phyloP scores from a whole-genome alignment of 2,888 invertebrate genomes.

The Glomeris marginata region DNA sequence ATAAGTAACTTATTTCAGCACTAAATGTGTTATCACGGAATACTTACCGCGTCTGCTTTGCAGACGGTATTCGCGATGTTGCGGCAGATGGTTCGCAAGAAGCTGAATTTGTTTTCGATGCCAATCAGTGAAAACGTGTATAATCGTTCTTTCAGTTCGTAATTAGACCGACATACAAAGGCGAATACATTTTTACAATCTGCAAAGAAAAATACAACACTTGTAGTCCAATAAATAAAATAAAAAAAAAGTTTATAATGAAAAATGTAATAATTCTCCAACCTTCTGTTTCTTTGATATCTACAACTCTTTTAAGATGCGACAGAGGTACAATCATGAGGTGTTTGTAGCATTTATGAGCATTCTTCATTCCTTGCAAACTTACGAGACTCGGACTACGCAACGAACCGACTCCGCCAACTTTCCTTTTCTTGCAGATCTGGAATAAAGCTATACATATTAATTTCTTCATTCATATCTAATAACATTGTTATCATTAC shows the following conservation, averaged over 20 bases:
- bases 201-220: constrained; percentile 26
- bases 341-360: constrained; percentile 71
- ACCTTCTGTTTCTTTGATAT: constrained; percentile 75
- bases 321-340: constrained; percentile 75
- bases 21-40: constrained; percentile 3
- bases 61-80: constrained; percentile 87
- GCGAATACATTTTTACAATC: constrained; percentile 85
- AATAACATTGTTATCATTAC: constrained; percentile 8
- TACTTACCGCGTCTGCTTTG: constrained; percentile 68
- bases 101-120: constrained; percentile 54
- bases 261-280: constrained; percentile 17
- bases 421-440: constrained; percentile 40
- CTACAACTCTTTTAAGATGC: constrained; percentile 77
- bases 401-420: constrained; percentile 25
- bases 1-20: constrained; percentile 9
- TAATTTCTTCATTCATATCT: too few species aligned
- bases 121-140: constrained; percentile 63
- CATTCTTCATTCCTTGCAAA: constrained; percentile 17
- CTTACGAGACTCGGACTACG: constrained; percentile 38
- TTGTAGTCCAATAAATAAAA: too few species aligned
- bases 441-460: too few species aligned
- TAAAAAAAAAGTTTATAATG: constrained; percentile 6
- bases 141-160: constrained; percentile 70
- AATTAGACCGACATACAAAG: constrained; percentile 69
- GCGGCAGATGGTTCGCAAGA: constrained; percentile 67